A percentile compares a stretch with the other conserved stretches of the same genome.
Conservation (phyloP, 2,888 invertebrate genomes). For the Anagyrus pseudococci region DNA sequence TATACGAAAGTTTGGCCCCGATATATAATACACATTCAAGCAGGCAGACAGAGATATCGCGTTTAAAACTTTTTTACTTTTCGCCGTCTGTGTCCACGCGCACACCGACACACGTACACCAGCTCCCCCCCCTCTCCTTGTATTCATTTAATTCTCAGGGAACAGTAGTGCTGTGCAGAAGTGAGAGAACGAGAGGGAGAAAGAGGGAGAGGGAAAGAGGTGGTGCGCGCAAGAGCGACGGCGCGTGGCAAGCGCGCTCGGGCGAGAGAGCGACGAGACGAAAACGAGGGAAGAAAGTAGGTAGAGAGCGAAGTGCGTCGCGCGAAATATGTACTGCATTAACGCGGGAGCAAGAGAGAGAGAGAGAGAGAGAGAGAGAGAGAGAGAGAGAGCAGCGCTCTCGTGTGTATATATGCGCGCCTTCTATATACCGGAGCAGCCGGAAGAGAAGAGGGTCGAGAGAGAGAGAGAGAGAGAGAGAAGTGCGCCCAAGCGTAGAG, state of each 20-base stretch:
- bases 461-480: slow-evolving; percentile 36
- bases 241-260: slow-evolving; percentile 49
- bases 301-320: not conserved
- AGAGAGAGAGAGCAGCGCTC: no score
- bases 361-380: no score
- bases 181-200: slow-evolving; percentile 1
- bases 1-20: no score
- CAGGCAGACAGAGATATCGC: no score
- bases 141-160: not conserved
- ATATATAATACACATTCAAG: no score
- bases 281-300: not conserved
- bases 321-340: not conserved
- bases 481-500: slow-evolving; percentile 47
- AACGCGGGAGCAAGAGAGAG: not conserved
- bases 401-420: no score
- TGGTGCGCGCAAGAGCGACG: slow-evolving; percentile 20
- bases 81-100: no score
- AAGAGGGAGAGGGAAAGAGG: slow-evolving; percentile 4
- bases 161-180: not conserved
- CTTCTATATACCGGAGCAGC: not conserved
- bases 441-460: not conserved
- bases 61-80: no score
- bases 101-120: no score
- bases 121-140: no score
- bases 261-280: slow-evolving; percentile 41